phyloP scores from a whole-genome alignment of 2,888 invertebrate species.

The Stegana nigrithorax region DNA sequence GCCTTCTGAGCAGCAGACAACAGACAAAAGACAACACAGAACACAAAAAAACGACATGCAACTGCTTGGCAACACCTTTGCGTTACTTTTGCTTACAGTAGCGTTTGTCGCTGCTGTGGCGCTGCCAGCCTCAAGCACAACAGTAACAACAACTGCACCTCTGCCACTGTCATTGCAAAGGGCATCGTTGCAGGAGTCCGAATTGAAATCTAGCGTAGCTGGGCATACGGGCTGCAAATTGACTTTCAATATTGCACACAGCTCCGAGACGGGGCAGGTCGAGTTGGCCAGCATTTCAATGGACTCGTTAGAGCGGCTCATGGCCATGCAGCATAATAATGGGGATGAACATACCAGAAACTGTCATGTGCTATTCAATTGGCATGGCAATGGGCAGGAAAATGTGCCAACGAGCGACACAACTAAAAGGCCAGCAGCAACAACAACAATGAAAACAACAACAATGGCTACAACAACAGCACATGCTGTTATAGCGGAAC shows the following conservation, averaged over 20 bases:
- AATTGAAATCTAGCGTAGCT: no score
- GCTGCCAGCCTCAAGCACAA: background rate
- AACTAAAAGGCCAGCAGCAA: conserved; percentile 16
- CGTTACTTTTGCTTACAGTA: conserved; percentile 44
- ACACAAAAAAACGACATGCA: conserved; percentile 23
- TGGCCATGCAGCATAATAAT: conserved; percentile 28
- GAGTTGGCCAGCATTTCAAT: conserved; percentile 39
- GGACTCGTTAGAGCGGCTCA: conserved; percentile 51
- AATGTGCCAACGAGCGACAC: conserved; percentile 18
- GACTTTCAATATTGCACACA: conserved; percentile 45
- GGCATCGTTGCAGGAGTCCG: no score
- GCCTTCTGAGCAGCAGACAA: background rate
- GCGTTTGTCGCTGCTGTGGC: conserved; percentile 35
- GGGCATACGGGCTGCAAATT: conserved; percentile 44
- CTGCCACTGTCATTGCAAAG: conserved; percentile 4
- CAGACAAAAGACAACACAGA: conserved; percentile 26
- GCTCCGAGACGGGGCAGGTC: background rate
- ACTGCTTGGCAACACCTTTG: background rate
- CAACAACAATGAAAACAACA: conserved; percentile 22
- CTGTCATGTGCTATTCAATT: no score
- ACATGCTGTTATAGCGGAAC: conserved; percentile 27
- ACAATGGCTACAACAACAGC: conserved; percentile 17
- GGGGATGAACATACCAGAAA: no score
- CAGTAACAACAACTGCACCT: conserved; percentile 20
- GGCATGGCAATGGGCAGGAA: conserved; percentile 7